A percentile compares a stretch with the other conserved stretches of the same genome.
Evolutionary conservation across 2,797 vertebrate species (phyloP).

Genomic region (Martes flavigula): DNA sequence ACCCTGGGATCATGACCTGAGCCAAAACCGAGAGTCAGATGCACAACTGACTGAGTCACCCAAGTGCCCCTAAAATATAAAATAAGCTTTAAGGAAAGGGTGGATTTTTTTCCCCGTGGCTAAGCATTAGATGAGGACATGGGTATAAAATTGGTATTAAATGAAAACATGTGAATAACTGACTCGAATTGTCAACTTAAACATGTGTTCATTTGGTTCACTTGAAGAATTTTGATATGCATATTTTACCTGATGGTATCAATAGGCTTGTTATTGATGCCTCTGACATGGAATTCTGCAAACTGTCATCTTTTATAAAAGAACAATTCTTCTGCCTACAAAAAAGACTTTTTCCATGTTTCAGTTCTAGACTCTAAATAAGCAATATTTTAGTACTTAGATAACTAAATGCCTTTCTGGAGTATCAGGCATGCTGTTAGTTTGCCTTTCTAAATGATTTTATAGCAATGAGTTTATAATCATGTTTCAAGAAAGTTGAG

Average conservation of each 20-base stretch:
- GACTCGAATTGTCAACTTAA: background rate
- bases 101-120: background rate
- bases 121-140: background rate
- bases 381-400: conserved; percentile 7
- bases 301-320: background rate
- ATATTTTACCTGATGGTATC: background rate
- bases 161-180: background rate
- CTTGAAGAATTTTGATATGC: background rate
- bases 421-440: background rate
- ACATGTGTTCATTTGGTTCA: background rate
- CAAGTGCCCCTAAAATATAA: background rate
- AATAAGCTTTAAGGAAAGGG: background rate
- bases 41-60: background rate
- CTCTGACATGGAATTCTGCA: background rate
- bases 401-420: conserved; percentile 45
- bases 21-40: background rate
- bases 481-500: background rate
- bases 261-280: background rate
- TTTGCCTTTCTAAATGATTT: conserved; percentile 54
- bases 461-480: background rate
- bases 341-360: conserved; percentile 43
- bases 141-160: background rate
- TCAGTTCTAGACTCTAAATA: conserved; percentile 44
- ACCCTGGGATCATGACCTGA: background rate
- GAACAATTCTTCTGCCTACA: background rate